Base-by-base conservation (phyloP, 2,888 invertebrate genomes). In the Caenorhabditis panamensis region DNA sequence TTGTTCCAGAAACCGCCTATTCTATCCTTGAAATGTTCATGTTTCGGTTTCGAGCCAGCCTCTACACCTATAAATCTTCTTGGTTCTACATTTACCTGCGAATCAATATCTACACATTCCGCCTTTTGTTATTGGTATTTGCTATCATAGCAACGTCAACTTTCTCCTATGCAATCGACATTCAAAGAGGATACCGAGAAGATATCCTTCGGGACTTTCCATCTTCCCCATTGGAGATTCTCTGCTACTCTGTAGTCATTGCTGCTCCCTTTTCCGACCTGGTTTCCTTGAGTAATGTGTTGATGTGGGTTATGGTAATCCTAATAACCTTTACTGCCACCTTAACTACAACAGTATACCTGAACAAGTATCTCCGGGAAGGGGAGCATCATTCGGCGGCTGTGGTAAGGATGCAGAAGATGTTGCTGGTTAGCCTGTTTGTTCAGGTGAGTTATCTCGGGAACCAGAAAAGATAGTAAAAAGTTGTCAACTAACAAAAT, bases 21-120 rank as follows among this genome's bases (percentile, higher is more conserved):
- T 69, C 69, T 0, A 37, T 69, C 4, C 36, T 69, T 26, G 69
- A 69, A 61, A 69, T 69, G 69, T 69, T 51, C 41, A n/a, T 69
- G 24, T 69, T 69, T 24, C 69, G 69, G 1, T 69, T 69, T 41
- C 47, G 49, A 49, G 69, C 69, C 5, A 69, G 69, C 28, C 18
- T 51, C 16, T 37, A 49, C 59, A 37, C 58, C 26, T 69, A 36
- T 13, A 49, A 61, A 26, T 47, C 49, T 18, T 59, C 69, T 4
- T 41, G 4, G 5, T 69, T 69, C 36, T 61, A 69, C 51, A 26
- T n/a, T 3, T 69, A 61, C 26, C 51, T 69, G 0, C n/a, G 26
- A 36, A 51, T 69, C 59, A 69, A 69, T 26, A 28, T 61, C 11
- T 69, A 61, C 24, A 31, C 58, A 0, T 37, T 61, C 51, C 69